Base-by-base conservation (phyloP, 2,113 vertebrate species). In the Phoxinus phoxinus region DNA sequence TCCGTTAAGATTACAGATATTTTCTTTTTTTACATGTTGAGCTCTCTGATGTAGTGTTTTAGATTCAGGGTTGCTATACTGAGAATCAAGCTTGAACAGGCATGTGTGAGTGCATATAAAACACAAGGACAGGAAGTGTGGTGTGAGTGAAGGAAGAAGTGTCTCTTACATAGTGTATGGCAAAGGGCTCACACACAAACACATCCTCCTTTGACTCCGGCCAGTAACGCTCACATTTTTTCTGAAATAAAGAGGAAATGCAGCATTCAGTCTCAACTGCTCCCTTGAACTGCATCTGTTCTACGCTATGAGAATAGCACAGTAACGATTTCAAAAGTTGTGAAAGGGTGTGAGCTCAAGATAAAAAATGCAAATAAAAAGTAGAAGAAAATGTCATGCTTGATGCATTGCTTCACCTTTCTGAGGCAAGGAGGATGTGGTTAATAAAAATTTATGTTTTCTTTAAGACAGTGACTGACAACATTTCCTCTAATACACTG, bases 191-290 rank as follows among this genome's bases (percentile, higher is more conserved):
- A 0, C 94, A 94, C 3, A 91, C 89, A 85, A 96, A 94, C 0
- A 91, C 86, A 1, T 76, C 86, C 27, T 94, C 89, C 0, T 88
- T 92, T 25, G 37, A 89, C 84, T 95, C 93, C 0, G 95, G 95
- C 97, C 98, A 99, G 92, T 99, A 99, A 58, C 95, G 92, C 90
- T 99, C 98, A 83, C 97, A 99, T 48, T 99, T 99, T 96, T 96
- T 99, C 98, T 99, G 91, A 89, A 15, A 87, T 2, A 85, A 37
- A 84, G 41, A 25, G 44, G 44, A 84, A 85, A 80, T 89, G 93
- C 25, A 81, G n/a, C 6, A 48, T 69, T 58, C 44, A 81, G 10
- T 30, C 41, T 48, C 37, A 81, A 48, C n/a, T 25, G 13, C 8
- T 17, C 32, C 53, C 23, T 59, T 59, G 11, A 72, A 10, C 44